Percentiles rank a stretch among this genome's conserved stretches.
Evolutionary conservation across 2,888 invertebrate genomes (phyloP).

Genomic region (Xestia rhomboidea): DNA sequence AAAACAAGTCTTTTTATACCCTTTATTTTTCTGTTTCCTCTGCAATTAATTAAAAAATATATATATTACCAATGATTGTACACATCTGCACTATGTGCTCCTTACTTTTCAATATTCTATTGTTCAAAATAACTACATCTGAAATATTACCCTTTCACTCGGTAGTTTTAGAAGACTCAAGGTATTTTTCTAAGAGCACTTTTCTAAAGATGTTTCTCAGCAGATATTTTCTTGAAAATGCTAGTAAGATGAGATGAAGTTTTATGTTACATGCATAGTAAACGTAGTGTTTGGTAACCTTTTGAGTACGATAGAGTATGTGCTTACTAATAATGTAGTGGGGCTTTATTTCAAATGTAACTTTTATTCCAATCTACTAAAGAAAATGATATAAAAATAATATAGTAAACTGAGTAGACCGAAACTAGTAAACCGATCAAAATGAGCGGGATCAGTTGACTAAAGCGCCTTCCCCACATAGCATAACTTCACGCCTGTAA

Average conservation of each 20-base stretch:
- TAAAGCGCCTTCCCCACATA: too few species aligned
- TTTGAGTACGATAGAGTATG: slow-evolving; percentile 1
- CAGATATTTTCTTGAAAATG: slow-evolving; percentile 20
- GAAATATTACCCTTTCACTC: not conserved
- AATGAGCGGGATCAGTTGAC: too few species aligned
- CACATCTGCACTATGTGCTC: not conserved
- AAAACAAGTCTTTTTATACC: too few species aligned
- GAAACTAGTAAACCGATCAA: too few species aligned
- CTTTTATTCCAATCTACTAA: too few species aligned
- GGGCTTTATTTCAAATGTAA: not conserved
- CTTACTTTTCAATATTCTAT: not conserved
- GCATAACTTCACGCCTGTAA: too few species aligned
- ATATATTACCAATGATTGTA: too few species aligned
- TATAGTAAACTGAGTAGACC: too few species aligned
- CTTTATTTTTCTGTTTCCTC: too few species aligned
- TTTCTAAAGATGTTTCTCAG: slow-evolving; percentile 15
- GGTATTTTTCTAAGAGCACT: not conserved
- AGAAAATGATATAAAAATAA: too few species aligned
- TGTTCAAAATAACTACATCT: not conserved
- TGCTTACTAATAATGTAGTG: not conserved
- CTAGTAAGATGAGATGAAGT: not conserved
- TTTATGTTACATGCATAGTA: slow-evolving; percentile 5
- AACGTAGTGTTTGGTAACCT: not conserved
- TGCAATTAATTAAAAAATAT: not conserved
- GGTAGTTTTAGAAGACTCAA: not conserved